Conservation (phyloP, 2,113 vertebrate genomes). For the Engystomops pustulosus region DNA sequence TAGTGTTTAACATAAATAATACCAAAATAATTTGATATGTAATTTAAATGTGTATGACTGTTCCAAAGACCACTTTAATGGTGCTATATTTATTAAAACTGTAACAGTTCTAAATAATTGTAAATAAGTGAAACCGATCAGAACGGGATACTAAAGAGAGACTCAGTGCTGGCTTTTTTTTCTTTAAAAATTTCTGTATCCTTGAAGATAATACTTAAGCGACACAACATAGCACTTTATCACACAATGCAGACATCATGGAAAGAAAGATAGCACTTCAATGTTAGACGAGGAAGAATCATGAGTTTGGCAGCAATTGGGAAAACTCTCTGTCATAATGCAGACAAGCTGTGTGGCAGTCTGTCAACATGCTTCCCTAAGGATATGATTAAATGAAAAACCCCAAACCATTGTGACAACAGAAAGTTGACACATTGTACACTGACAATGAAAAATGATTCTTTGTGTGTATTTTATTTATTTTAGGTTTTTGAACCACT, state of each 20-base stretch:
- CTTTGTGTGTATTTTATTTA: constrained; percentile 45
- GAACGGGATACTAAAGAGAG: background rate
- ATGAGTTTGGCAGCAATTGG: constrained; percentile 64
- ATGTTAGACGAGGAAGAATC: constrained; percentile 63
- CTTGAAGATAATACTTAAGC: constrained; percentile 64
- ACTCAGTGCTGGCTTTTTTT: background rate
- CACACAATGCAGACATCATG: constrained; percentile 67
- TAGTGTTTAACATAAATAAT: too few relatives aligned
- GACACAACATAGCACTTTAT: constrained; percentile 67
- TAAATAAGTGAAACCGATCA: background rate
- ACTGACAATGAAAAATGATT: constrained; percentile 57
- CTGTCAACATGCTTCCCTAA: constrained; percentile 58
- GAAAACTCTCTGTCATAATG: constrained; percentile 65
- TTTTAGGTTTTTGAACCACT: constrained; percentile 29
- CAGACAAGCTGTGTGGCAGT: constrained; percentile 59
- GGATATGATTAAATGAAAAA: constrained; percentile 66
- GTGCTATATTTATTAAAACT: too few relatives aligned
- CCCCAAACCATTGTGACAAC: constrained; percentile 55
- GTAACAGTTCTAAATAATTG: background rate
- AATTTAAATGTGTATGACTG: too few relatives aligned
- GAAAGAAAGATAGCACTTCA: constrained; percentile 68
- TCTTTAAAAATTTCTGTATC: constrained; percentile 60
- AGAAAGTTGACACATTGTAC: constrained; percentile 49
- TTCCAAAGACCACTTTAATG: too few relatives aligned
- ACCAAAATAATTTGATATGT: too few relatives aligned